Base-by-base conservation (phyloP, 2,797 vertebrate genomes). In the Cyprinodon diabolis region DNA sequence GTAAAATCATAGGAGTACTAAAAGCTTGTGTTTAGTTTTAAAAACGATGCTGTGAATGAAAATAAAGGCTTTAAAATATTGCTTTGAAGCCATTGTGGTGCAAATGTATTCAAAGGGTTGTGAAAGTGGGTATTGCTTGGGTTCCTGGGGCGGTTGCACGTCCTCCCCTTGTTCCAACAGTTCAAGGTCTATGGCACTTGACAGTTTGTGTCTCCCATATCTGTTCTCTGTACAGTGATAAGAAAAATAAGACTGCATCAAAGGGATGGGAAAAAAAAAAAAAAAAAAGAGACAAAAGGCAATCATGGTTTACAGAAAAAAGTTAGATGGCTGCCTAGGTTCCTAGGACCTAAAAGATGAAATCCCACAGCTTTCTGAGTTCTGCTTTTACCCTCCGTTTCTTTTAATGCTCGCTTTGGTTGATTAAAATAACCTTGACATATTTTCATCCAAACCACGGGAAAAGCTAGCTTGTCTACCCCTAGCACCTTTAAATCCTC, bases 171-270 rank as follows among this genome's bases (percentile, higher is more conserved):
- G n/a, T 88, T 93, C 90, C 92, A 96, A 97, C 95, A 97, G 95
- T 95, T 96, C 95, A 91, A 95, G 96, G 96, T 98, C 95, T 97
- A 96, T 97, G 97, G 97, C 96, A 98, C 96, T 96, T 96, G 94
- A 95, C 93, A 93, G 91, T 90, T 85, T 68, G 55, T 60, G 78
- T 95, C 94, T 94, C 94, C 94, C 88, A 76, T 73, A 66, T 80
- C 66, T 56, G 54, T 78, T 77, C 84, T 85, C 84, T 84, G 79
- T 86, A 87, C 82, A 91, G 89, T 66, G 54, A 91, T 79, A 35
- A 68, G 65, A 75, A 73, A 63, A 51, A 47, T 30, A 55, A 63
- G 58, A 81, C 43, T 37, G 72, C 76, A 76, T 69, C 66, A 49
- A 72, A 80, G 92, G 87, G 90, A 93, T 93, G 92, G 91, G 84